A percentile compares a stretch with the other conserved stretches of the same genome.
phyloP scores from a whole-genome alignment of 2,113 vertebrate genomes.

The Smithornis capensis region DNA sequence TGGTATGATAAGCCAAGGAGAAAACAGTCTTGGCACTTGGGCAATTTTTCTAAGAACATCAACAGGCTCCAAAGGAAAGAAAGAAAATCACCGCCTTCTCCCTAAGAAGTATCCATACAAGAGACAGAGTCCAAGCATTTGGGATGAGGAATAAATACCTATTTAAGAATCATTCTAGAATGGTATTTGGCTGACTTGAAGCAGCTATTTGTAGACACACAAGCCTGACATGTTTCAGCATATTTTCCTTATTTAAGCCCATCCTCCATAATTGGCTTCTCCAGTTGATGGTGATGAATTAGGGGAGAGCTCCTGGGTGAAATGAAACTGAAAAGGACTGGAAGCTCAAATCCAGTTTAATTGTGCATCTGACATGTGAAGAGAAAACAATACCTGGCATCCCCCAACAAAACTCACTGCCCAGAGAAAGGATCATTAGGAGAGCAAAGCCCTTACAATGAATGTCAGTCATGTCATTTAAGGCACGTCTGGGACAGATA shows the following conservation, averaged over 20 bases:
- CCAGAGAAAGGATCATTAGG: background rate
- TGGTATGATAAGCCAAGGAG: background rate
- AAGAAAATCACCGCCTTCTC: background rate
- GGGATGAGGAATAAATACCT: background rate
- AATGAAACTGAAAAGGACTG: background rate
- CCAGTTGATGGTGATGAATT: background rate
- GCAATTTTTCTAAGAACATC: background rate
- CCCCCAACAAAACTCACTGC: background rate
- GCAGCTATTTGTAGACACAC: background rate
- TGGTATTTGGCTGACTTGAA: background rate
- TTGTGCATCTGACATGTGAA: background rate
- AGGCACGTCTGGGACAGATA: background rate
- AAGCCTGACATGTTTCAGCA: background rate
- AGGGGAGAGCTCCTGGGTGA: background rate
- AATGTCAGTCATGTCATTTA: background rate
- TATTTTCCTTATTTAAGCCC: background rate
- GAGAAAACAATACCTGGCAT: background rate
- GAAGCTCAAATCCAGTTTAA: background rate
- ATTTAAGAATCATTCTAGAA: background rate
- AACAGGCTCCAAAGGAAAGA: background rate
- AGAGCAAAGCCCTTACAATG: background rate
- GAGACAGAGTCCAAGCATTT: background rate
- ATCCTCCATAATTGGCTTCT: background rate
- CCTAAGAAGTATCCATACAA: background rate
- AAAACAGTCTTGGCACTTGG: background rate